Conservation (phyloP, 30 jellyfish, hydroid and myxozoan genomes). For the Cassiopea andromeda region DNA sequence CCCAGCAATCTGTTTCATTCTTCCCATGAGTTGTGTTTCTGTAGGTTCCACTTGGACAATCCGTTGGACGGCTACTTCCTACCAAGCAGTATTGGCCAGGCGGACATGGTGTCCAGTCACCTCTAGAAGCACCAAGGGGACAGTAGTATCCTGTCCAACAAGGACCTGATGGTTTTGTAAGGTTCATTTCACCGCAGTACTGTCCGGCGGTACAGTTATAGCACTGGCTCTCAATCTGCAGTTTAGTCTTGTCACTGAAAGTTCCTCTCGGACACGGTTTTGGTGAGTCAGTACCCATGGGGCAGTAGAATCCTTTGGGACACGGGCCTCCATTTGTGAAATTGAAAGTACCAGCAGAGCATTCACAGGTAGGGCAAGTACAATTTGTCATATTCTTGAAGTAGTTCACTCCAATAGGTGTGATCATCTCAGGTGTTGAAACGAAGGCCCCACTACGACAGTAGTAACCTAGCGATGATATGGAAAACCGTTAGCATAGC, state of each 20-base stretch:
- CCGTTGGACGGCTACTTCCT: constrained; percentile 67
- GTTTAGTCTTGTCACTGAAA: constrained; percentile 76
- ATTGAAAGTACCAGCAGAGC: constrained; percentile 91
- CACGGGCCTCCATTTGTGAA: constrained; percentile 97
- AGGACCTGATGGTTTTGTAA: constrained; percentile 83
- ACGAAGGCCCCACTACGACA: constrained; percentile 98
- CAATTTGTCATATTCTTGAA: constrained; percentile 75
- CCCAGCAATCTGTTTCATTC: constrained; percentile 87
- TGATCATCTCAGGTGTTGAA: constrained; percentile 89
- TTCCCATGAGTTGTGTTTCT: constrained; percentile 90
- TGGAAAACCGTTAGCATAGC: neutral
- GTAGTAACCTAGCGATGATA: constrained; percentile 72
- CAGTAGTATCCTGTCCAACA: constrained; percentile 99
- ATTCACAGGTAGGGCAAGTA: constrained; percentile 81
- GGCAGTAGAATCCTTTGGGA: constrained; percentile 96
- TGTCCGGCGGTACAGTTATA: constrained; percentile 90
- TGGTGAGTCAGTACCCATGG: constrained; percentile 91
- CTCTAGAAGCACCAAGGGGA: constrained; percentile 82
- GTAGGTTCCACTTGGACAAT: constrained; percentile 91
- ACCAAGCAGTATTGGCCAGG: constrained; percentile 82
- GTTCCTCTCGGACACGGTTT: constrained; percentile 97
- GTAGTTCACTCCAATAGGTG: constrained; percentile 69
- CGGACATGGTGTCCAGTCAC: constrained; percentile 89
- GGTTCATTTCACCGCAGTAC: constrained; percentile 82
- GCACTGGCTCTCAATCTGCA: constrained; percentile 81